Percentiles rank a stretch among this genome's conserved stretches.
Conservation (phyloP, 2,113 vertebrate genomes). For the Onychostoma macrolepis region DNA sequence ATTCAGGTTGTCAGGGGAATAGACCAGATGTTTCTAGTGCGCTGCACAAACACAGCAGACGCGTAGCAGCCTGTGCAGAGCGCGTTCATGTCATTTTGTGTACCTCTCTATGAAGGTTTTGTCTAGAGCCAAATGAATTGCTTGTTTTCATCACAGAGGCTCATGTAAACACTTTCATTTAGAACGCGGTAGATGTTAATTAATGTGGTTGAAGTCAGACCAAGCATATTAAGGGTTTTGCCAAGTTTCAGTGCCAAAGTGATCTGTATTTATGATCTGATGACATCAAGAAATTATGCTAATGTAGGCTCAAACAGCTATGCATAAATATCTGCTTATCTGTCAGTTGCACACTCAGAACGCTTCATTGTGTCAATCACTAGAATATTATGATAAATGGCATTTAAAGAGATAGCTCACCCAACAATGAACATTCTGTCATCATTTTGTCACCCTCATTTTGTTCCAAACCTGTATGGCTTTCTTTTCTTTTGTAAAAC, state of each 20-base stretch:
- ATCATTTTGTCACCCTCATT: neutral
- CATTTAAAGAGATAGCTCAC: neutral
- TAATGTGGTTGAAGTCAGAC: constrained; percentile 10
- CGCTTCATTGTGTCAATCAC: neutral
- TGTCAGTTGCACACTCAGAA: constrained; percentile 10
- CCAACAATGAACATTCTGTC: neutral
- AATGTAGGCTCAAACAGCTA: neutral
- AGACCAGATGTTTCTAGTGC: constrained; percentile 59
- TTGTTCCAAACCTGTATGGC: neutral
- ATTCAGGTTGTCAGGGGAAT: constrained; percentile 47
- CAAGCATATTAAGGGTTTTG: constrained; percentile 3
- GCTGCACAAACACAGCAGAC: constrained; percentile 41
- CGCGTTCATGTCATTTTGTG: neutral
- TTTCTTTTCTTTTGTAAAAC: neutral
- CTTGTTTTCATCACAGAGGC: constrained; percentile 14
- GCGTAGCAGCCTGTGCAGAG: constrained; percentile 22
- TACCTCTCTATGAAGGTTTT: neutral
- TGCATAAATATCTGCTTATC: neutral
- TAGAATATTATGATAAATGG: neutral
- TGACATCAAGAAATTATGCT: constrained; percentile 28
- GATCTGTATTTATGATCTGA: constrained; percentile 16
- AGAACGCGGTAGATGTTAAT: neutral
- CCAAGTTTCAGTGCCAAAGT: constrained; percentile 2
- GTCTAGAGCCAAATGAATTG: neutral
- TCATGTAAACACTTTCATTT: constrained; percentile 17